Percentiles rank a stretch among this genome's conserved stretches.
phyloP scores from a whole-genome alignment of 2,797 vertebrate genomes.

The Clarias pachynema region DNA sequence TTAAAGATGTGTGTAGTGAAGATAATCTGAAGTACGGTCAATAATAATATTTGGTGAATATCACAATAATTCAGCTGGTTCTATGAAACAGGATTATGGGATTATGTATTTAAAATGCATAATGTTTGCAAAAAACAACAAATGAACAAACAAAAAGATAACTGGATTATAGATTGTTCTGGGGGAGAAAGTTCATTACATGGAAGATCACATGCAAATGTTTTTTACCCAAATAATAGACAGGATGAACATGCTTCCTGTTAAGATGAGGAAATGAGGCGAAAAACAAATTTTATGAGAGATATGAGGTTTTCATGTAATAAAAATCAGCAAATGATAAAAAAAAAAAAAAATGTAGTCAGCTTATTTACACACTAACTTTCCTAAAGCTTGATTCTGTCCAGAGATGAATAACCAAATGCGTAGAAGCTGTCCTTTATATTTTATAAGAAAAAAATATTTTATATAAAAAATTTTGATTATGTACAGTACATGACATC shows the following conservation, averaged over 20 bases:
- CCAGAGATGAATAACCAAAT: background rate
- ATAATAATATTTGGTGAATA: background rate
- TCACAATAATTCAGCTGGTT: background rate
- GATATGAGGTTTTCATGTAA: background rate
- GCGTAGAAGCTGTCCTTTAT: background rate
- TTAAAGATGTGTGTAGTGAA: background rate
- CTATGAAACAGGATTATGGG: background rate
- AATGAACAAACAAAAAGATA: background rate
- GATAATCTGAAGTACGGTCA: background rate
- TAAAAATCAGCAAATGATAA: background rate
- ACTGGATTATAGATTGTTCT: background rate
- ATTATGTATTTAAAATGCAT: background rate
- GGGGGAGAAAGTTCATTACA: background rate
- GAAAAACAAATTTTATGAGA: background rate
- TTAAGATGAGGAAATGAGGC: background rate
- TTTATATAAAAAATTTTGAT: background rate
- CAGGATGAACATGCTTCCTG: constrained; percentile 2
- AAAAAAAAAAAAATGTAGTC: no score
- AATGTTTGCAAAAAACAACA: background rate
- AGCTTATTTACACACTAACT: background rate
- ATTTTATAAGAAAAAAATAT: background rate
- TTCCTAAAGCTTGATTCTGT: no score
- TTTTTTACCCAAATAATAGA: constrained; percentile 5
- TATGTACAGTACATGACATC: background rate
- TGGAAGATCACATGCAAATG: background rate